Evolutionary conservation across 2,888 invertebrate species (phyloP).

Genomic region (Drosophila mercatorum): DNA sequence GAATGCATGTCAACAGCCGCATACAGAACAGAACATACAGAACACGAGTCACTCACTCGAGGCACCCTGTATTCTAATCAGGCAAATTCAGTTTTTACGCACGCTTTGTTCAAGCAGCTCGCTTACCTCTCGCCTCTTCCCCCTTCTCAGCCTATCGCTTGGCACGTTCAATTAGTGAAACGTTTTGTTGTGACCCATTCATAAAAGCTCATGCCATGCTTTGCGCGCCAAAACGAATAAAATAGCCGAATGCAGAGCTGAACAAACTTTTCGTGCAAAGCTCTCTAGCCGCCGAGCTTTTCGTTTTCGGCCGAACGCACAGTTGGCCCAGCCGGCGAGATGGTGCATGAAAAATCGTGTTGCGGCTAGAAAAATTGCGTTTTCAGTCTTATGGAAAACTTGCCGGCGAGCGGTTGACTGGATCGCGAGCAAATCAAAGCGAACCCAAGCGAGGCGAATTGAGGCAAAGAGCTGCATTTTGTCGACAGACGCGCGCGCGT

Average conservation of each 20-base stretch:
- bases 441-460: neutral
- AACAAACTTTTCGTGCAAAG: constrained; percentile 56
- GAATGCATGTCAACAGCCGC: neutral
- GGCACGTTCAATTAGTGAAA: constrained; percentile 53
- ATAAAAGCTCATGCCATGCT: constrained; percentile 63
- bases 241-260: constrained; percentile 42
- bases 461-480: neutral
- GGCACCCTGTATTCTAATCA: constrained; percentile 62
- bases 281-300: constrained; percentile 49
- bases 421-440: constrained; percentile 51
- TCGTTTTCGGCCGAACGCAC: constrained; percentile 29
- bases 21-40: neutral
- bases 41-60: constrained; percentile 7
- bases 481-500: constrained; percentile 4
- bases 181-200: constrained; percentile 58
- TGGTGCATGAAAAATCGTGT: constrained; percentile 69
- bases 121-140: neutral
- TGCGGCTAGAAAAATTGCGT: constrained; percentile 64
- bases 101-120: constrained; percentile 43
- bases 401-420: constrained; percentile 74
- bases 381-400: constrained; percentile 80
- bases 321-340: constrained; percentile 67
- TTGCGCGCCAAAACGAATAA: constrained; percentile 57
- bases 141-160: constrained; percentile 3
- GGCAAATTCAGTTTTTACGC: constrained; percentile 54